Conservation (phyloP, 2,797 vertebrate species). For the Vultur gryphus region DNA sequence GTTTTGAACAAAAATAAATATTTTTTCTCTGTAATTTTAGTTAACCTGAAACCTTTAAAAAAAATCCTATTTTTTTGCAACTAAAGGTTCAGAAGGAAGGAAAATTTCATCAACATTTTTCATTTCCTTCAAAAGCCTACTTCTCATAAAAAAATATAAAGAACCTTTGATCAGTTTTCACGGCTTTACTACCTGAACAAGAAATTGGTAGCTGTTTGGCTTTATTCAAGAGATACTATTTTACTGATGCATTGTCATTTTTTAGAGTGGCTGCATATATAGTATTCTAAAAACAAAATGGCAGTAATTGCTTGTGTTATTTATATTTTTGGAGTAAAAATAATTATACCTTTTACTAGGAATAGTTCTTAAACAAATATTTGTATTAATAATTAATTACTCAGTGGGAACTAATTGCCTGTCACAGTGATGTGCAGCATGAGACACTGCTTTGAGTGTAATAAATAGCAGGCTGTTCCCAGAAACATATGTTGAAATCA, state of each 20-base stretch:
- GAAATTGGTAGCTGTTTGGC: not conserved
- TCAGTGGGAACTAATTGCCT: conserved; percentile 53
- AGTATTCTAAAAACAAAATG: not conserved
- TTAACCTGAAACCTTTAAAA: not conserved
- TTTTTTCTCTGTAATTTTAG: not conserved
- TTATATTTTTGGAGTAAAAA: not conserved
- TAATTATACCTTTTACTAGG: conserved; percentile 3
- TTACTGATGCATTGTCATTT: not conserved
- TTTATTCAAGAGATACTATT: not conserved
- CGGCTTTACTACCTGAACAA: not conserved
- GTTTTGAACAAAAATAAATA: not conserved
- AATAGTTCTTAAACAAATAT: conserved; percentile 25
- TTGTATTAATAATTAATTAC: conserved; percentile 64
- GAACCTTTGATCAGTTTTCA: not conserved
- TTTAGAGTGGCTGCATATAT: not conserved
- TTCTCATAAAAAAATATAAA: not conserved
- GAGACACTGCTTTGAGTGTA: conserved; percentile 4
- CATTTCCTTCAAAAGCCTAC: not conserved
- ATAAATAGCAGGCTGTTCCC: conserved; percentile 25
- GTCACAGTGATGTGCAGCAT: conserved; percentile 29
- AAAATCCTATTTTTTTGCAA: not conserved
- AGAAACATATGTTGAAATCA: conserved; percentile 42
- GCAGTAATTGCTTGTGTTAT: not conserved
- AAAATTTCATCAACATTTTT: not conserved
- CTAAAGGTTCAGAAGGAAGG: not conserved